A percentile compares a stretch with the other conserved stretches of the same genome.
These are phyloP conservation scores for Perizoma flavofasciatum DNA, from an alignment of 2,888 invertebrate genomes.

Conservation along the genomic window DNA sequence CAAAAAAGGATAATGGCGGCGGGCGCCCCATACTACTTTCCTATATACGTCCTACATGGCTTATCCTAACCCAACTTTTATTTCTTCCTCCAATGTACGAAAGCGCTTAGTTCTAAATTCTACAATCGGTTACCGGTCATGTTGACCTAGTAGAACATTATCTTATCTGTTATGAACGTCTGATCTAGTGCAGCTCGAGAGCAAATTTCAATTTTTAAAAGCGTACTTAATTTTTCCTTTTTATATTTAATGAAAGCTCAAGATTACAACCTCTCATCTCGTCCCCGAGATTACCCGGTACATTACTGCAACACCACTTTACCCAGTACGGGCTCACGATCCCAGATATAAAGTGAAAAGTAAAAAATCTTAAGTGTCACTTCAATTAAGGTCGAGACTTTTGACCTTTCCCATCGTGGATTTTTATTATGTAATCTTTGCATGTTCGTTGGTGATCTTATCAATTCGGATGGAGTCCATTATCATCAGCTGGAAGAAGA, in stretches of 20 bases:
- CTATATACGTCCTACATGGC: too few relatives aligned
- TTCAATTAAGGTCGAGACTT: slow-evolving; percentile 21
- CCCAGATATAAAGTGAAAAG: slow-evolving; percentile 18
- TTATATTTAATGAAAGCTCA: slow-evolving; percentile 8
- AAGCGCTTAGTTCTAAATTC: too few relatives aligned
- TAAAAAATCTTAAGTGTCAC: slow-evolving; percentile 18
- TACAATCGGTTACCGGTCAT: too few relatives aligned
- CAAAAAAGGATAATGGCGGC: too few relatives aligned
- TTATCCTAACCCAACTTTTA: too few relatives aligned
- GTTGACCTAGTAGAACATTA: too few relatives aligned
- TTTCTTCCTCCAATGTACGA: too few relatives aligned
- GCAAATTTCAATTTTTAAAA: neutral
- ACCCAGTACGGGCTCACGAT: slow-evolving; percentile 11
- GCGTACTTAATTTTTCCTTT: neutral
- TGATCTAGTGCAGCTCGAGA: too few relatives aligned
- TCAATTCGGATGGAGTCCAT: neutral
- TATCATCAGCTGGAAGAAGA: too few relatives aligned
- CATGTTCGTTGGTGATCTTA: slow-evolving; percentile 5
- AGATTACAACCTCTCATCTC: slow-evolving; percentile 17
- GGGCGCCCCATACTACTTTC: too few relatives aligned
- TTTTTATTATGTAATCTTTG: slow-evolving; percentile 12
- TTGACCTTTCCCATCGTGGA: slow-evolving; percentile 7
- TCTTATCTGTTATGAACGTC: too few relatives aligned
- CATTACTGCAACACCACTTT: slow-evolving; percentile 20
- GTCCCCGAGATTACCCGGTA: slow-evolving; percentile 19